Conservation (phyloP, 2,113 vertebrate species). For the Cichladusa arquata region DNA sequence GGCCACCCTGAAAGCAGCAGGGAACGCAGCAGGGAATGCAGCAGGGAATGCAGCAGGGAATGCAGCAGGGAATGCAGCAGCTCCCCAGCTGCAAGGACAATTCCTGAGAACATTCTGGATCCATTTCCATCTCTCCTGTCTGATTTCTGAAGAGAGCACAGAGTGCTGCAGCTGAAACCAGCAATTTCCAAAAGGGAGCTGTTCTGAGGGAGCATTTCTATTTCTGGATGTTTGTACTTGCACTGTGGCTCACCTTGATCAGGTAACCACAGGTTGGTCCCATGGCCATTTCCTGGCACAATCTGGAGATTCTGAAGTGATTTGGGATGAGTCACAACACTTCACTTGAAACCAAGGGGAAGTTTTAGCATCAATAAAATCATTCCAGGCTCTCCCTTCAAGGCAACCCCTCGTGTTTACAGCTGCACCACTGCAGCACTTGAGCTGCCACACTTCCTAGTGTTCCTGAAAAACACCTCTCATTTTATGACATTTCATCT, state of each 20-base stretch:
- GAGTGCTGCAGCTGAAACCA: neutral
- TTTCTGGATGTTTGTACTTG: fast-evolving
- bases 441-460: neutral
- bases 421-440: neutral
- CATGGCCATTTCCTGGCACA: neutral
- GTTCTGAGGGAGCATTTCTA: neutral
- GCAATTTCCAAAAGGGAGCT: neutral
- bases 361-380: neutral
- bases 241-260: neutral
- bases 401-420: neutral
- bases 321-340: neutral
- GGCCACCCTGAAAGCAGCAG: neutral
- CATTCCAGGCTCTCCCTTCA: neutral
- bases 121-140: neutral
- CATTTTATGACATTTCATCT: neutral
- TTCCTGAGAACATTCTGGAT: neutral
- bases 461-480: neutral
- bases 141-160: neutral
- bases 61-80: neutral
- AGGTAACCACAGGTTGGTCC: neutral
- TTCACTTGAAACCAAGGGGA: neutral
- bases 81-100: neutral
- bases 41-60: neutral
- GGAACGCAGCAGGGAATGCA: no score
- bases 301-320: neutral